Evolutionary conservation across 2,113 vertebrate genomes (phyloP).

Genomic region (Eretmochelys imbricata): DNA sequence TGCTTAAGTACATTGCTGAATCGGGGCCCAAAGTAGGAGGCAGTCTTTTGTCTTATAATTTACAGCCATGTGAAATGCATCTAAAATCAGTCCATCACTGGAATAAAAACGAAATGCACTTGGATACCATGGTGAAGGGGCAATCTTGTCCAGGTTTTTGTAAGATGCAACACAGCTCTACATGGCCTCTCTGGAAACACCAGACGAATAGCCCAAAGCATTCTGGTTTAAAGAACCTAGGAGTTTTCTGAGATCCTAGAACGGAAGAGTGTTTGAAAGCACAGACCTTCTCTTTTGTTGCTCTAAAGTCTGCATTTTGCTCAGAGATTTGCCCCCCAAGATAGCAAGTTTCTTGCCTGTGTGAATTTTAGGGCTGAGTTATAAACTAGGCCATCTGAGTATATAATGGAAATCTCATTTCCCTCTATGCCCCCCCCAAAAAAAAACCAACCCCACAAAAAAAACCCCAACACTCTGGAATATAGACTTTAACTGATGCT

Average conservation of each 20-base stretch:
- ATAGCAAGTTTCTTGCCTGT: not conserved
- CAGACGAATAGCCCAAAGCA: not conserved
- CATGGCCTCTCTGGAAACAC: not conserved
- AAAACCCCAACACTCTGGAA: too few relatives aligned
- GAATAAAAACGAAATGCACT: not conserved
- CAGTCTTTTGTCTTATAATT: not conserved
- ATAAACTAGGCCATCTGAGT: not conserved
- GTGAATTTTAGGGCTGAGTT: not conserved
- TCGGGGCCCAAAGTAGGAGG: not conserved
- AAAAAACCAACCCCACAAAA: too few relatives aligned
- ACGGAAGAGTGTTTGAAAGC: not conserved
- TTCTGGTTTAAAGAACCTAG: not conserved
- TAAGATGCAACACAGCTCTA: not conserved
- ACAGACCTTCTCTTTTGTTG: not conserved
- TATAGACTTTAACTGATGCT: not conserved
- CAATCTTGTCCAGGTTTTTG: not conserved
- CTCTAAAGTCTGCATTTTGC: not conserved
- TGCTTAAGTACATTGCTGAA: not conserved
- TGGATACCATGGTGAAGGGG: not conserved
- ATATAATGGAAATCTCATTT: not conserved
- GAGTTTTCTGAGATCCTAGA: not conserved
- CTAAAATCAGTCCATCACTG: not conserved
- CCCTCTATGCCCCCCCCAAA: too few relatives aligned
- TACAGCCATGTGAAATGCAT: not conserved
- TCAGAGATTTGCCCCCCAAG: not conserved